A percentile compares a stretch with the other conserved stretches of the same genome.
phyloP scores from a whole-genome alignment of 2,113 vertebrate species.

The Pygathrix nemaeus region DNA sequence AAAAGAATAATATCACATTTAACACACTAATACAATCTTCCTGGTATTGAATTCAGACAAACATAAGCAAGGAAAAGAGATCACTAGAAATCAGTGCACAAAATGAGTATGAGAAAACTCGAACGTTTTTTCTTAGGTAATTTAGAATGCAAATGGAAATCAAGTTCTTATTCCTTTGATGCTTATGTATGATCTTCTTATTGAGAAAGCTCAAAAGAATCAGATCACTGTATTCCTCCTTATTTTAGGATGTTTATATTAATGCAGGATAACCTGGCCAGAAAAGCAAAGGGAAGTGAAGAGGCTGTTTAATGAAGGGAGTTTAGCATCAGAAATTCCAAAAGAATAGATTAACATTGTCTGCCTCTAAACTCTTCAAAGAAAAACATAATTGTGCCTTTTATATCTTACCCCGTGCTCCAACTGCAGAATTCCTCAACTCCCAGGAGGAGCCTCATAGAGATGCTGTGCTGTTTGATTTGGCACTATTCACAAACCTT shows the following conservation, averaged over 20 bases:
- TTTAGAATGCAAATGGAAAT: background rate
- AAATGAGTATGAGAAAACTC: background rate
- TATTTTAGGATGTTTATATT: background rate
- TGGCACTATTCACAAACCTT: conserved; percentile 82
- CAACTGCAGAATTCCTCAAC: conserved; percentile 80
- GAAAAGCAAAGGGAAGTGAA: conserved; percentile 18
- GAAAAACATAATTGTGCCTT: conserved; percentile 71
- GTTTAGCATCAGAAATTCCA: conserved; percentile 60
- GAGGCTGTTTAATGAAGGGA: conserved; percentile 37
- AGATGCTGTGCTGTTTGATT: conserved; percentile 84
- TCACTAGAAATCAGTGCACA: background rate
- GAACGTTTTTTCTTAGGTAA: background rate
- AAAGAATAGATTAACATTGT: conserved; percentile 64
- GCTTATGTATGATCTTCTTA: background rate
- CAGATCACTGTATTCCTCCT: background rate
- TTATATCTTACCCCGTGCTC: conserved; percentile 71
- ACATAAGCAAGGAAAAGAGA: background rate
- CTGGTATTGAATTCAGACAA: background rate
- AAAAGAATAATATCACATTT: background rate
- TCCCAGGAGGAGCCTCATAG: conserved; percentile 79
- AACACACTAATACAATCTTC: background rate
- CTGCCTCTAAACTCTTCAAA: conserved; percentile 70
- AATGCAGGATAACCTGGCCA: background rate
- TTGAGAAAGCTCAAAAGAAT: background rate
- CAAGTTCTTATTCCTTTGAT: fast-evolving